These are phyloP conservation scores for Pygoscelis antarcticus DNA, from an alignment of 2,113 vertebrate species.

Conservation along the genomic window DNA sequence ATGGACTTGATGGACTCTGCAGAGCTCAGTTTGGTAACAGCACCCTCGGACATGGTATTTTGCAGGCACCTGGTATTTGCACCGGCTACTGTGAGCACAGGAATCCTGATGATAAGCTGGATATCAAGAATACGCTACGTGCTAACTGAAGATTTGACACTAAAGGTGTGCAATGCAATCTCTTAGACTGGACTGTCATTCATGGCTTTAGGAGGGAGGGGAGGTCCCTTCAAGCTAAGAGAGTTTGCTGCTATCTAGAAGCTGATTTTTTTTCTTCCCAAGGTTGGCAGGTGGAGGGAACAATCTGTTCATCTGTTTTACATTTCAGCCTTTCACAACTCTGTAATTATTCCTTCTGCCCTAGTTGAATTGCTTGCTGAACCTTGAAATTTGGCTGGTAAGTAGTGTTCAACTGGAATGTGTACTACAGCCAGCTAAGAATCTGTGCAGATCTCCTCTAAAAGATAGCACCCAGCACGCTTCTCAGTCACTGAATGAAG, in stretches of 20 bases:
- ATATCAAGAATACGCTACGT: not conserved
- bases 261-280: not conserved
- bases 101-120: not conserved
- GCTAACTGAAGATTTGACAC: not conserved
- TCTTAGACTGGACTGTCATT: not conserved
- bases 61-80: not conserved
- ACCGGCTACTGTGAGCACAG: accelerated
- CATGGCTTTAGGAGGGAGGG: not conserved
- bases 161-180: not conserved
- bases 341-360: not conserved
- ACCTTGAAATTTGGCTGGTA: slow-evolving; percentile 21
- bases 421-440: not conserved
- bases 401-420: not conserved
- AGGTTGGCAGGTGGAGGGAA: not conserved
- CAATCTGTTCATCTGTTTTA: not conserved
- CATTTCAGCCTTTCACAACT: slow-evolving; percentile 1
- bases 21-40: not conserved
- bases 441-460: not conserved
- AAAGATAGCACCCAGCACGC: not conserved
- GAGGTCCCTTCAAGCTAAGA: not conserved
- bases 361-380: slow-evolving; percentile 12
- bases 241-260: not conserved
- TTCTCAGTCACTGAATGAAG: not conserved
- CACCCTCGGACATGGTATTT: not conserved
- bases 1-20: not conserved